A percentile compares a stretch with the other conserved stretches of the same genome.
phyloP scores from a whole-genome alignment of 2,888 invertebrate species.

The Drosophila histrio region DNA sequence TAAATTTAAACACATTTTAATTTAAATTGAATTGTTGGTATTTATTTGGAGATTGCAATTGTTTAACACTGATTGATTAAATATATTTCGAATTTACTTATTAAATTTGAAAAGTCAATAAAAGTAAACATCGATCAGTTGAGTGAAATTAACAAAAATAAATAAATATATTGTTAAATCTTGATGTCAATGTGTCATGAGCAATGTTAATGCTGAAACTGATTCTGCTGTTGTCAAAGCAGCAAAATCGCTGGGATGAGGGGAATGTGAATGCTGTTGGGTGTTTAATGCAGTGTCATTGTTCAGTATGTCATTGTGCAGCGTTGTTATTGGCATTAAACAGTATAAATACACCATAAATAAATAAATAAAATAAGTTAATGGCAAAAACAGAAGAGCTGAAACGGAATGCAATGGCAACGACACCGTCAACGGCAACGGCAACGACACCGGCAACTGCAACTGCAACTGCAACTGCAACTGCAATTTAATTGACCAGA shows the following conservation, averaged over 20 bases:
- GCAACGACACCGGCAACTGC: slow-evolving; percentile 2
- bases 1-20: neutral
- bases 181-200: slow-evolving; percentile 8
- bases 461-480: slow-evolving; percentile 12
- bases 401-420: slow-evolving; percentile 33
- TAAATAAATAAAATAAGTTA: slow-evolving; percentile 58
- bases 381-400: slow-evolving; percentile 32
- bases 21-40: neutral
- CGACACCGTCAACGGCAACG: neutral
- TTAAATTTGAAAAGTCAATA: neutral
- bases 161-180: neutral
- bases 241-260: neutral
- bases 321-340: slow-evolving; percentile 64
- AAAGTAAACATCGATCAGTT: neutral
- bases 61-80: neutral
- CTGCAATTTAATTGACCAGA: slow-evolving; percentile 62
- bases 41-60: neutral
- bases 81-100: neutral
- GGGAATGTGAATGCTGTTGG: slow-evolving; percentile 14
- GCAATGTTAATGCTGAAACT: slow-evolving; percentile 6
- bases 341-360: slow-evolving; percentile 62
- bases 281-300: slow-evolving; percentile 66
- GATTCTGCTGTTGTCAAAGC: neutral
- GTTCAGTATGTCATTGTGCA: slow-evolving; percentile 36
- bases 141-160: neutral